phyloP scores from a whole-genome alignment of 2,797 vertebrate genomes.

The Apodemus agrarius region DNA sequence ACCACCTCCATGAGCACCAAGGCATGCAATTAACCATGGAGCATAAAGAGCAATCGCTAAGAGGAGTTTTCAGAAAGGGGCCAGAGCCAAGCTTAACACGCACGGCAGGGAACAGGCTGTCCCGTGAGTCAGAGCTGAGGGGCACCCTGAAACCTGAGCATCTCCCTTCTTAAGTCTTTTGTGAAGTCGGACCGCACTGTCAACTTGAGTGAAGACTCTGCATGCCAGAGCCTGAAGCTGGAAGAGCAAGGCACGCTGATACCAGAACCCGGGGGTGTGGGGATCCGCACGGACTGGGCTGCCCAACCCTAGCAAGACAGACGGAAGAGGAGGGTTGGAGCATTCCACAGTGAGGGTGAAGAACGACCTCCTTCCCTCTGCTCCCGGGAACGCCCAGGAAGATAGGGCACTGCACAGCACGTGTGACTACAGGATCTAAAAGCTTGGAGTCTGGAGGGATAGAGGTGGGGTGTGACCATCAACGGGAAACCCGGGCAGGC shows the following conservation, averaged over 20 bases:
- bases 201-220: neutral
- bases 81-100: neutral
- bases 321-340: neutral
- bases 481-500: neutral
- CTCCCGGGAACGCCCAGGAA: neutral
- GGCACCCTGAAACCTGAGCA: neutral
- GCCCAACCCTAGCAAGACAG: neutral
- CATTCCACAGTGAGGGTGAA: neutral
- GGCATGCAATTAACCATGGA: constrained; percentile 51
- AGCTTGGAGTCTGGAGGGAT: neutral
- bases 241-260: neutral
- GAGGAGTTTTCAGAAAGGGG: neutral
- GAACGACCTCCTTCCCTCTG: neutral
- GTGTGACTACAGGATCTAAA: neutral
- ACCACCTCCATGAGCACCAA: constrained; percentile 26
- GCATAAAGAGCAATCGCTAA: neutral
- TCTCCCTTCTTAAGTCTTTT: neutral
- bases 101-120: neutral
- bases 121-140: neutral
- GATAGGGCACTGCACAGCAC: accelerated
- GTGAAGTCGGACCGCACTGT: neutral
- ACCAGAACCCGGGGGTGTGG: neutral
- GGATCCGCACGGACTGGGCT: neutral
- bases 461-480: neutral
- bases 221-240: neutral